Base-by-base conservation (phyloP, 2,113 vertebrate species). In the Gracilinanus agilis region DNA sequence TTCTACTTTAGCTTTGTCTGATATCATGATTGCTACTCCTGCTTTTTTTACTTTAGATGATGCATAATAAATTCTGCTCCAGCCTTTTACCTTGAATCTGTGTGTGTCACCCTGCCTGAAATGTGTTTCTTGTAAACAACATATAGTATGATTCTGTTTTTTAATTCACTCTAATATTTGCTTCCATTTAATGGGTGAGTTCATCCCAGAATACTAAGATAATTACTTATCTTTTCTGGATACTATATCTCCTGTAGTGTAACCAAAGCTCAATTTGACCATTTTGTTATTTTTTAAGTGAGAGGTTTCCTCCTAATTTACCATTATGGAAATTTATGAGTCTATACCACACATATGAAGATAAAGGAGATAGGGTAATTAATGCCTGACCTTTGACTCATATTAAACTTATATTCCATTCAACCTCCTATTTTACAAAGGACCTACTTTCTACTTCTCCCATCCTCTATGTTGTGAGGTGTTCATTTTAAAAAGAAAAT, bases 231-330 rank as follows among this genome's bases (percentile, higher is more conserved):
- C 58, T 13, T 67, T 67, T 29, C 11, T 67, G 58, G 58, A 67
- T 34, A 34, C 11, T 27, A 67, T 3, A 34, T 67, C 58, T 67
- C 27, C 25, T 67, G 13, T 29, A 67, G 12, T 12, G 11, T 3
- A 67, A 29, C 27, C 12, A 34, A 34, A 67, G 27, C 11, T 67
- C 27, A 34, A 11, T 67, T 67, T 67, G 29, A 34, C 29, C 27
- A 34, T 40, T 53, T 34, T 61, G 11, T 49, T 90, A 49, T 91
- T 53, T 75, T 95, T 91, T 12, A 92, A 96, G 12, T 34, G 44
- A 49, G 24, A 23, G 58, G 88, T 61, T 55, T 89, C 56, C 67
- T 75, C 58, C 91, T 49, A 88, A 94, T 89, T 58, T 75, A 90
- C 19, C 61, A 29, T 56, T 10, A 13, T 23, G 10, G 94, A 53